These are phyloP conservation scores for Yponomeuta malinellus DNA, from an alignment of 2,888 invertebrate genomes.

Conservation along the genomic window DNA sequence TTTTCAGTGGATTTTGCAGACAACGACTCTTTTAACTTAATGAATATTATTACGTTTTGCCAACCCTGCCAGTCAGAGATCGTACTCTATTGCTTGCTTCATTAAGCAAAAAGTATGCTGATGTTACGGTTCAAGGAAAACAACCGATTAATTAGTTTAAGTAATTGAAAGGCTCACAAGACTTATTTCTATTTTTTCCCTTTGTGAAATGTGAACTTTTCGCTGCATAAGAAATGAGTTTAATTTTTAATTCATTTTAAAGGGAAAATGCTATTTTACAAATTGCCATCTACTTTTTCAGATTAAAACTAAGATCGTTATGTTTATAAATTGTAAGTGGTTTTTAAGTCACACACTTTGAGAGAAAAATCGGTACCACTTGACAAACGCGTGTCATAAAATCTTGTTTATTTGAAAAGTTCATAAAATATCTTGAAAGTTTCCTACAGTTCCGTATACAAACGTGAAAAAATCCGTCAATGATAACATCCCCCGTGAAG, in stretches of 20 bases:
- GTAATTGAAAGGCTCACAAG: slow-evolving; percentile 58
- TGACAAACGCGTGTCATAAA: no score
- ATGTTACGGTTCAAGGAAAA: slow-evolving; percentile 55
- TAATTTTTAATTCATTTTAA: background rate
- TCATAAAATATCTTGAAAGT: slow-evolving; percentile 10
- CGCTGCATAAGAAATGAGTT: background rate
- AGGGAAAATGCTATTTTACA: background rate
- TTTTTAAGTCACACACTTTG: background rate
- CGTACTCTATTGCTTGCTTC: slow-evolving; percentile 55
- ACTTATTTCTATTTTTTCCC: slow-evolving; percentile 52
- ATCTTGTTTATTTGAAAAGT: no score
- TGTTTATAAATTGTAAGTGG: no score
- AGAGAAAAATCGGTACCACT: background rate
- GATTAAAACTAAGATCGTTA: background rate
- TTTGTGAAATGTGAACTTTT: slow-evolving; percentile 30
- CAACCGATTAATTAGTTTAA: slow-evolving; percentile 69
- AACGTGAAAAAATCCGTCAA: slow-evolving; percentile 20
- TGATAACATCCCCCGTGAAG: slow-evolving; percentile 38
- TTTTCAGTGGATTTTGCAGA: no score
- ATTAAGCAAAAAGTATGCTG: slow-evolving; percentile 68
- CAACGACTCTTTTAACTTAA: no score
- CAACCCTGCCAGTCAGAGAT: slow-evolving; percentile 40
- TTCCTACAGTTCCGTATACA: slow-evolving; percentile 29
- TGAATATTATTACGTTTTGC: background rate
- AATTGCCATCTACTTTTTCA: background rate